Evolutionary conservation across 2,888 invertebrate species (phyloP), one percentile per base, ranked within the genome.

Genomic region (Polylopha cassiicola): DNA sequence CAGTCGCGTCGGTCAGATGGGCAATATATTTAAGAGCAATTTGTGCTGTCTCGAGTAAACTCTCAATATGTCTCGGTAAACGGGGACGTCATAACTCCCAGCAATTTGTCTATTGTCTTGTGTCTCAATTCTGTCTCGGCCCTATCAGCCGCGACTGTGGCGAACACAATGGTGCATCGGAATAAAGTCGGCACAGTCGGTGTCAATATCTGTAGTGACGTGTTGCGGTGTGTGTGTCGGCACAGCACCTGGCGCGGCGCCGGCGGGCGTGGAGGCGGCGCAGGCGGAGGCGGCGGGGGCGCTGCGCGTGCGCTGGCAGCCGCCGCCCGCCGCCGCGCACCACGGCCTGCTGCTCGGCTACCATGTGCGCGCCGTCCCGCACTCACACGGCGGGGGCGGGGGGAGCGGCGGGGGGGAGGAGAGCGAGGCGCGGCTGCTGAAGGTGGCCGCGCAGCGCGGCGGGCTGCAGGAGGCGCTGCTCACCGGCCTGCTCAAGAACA

Each of bases 401-500:
- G 30, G 0, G 4, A n/a, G n/a, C n/a, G n/a, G n/a, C n/a, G n/a
- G n/a, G n/a, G n/a, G n/a, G n/a, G n/a, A n/a, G n/a, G n/a, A n/a
- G n/a, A n/a, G n/a, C 1, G 78, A 81, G 4, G 71, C 81, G 0
- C 69, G 76, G 28, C 76, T 74, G 0, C 36, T 80, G 2, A 85
- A 86, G 53, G 68, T 84, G 0, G 65, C 73, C n/a, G n/a, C n/a
- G n/a, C n/a, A n/a, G n/a, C n/a, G n/a, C n/a, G 55, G 71, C 1
- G 76, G 79, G 1, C 80, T 81, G 48, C 81, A 82, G 38, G 82
- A 84, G 42, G 67, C 78, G 0, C 39, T 75, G 7, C 43, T 86
- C 1, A 78, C 73, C 36, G 84, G 82, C 78, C 89, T 87, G 72
- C 82, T 73, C 71, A 90, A 81, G 78, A 89, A 78, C 65, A 88